phyloP scores from a whole-genome alignment of 2,113 vertebrate genomes.

The Nannobrachium achirus region DNA sequence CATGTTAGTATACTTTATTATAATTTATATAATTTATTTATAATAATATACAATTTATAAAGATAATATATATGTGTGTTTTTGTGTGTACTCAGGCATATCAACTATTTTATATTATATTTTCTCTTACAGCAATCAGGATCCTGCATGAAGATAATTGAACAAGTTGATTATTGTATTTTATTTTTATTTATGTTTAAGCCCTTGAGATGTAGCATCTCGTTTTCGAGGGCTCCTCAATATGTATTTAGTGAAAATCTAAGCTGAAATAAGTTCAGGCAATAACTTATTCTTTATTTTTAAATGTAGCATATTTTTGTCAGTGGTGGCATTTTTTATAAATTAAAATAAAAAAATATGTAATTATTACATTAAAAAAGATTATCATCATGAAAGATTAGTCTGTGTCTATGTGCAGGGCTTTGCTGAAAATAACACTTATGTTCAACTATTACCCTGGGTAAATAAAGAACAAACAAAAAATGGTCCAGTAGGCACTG shows the following conservation, averaged over 20 bases:
- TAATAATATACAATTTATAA: background rate
- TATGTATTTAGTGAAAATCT: background rate
- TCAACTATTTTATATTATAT: background rate
- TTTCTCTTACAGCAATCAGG: slow-evolving; percentile 41
- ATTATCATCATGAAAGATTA: too few relatives aligned
- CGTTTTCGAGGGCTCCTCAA: too few relatives aligned
- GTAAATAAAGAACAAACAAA: too few relatives aligned
- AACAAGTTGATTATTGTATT: background rate
- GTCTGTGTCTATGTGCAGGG: too few relatives aligned
- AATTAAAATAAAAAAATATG: too few relatives aligned
- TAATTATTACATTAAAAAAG: background rate
- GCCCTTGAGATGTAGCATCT: too few relatives aligned
- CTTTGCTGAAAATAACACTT: too few relatives aligned
- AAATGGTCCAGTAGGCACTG: background rate
- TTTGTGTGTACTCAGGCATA: background rate
- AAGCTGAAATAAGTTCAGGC: background rate
- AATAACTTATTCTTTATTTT: background rate
- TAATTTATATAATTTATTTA: background rate
- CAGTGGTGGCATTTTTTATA: too few relatives aligned
- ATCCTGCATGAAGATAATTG: slow-evolving; percentile 41
- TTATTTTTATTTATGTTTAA: too few relatives aligned
- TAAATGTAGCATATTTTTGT: slow-evolving; percentile 5
- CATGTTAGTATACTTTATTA: slow-evolving; percentile 40
- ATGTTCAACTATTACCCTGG: too few relatives aligned
- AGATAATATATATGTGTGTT: background rate